Evolutionary conservation across 2,888 invertebrate species (phyloP), one percentile per base, ranked within the genome.

Genomic region (Oscheius sp.): DNA sequence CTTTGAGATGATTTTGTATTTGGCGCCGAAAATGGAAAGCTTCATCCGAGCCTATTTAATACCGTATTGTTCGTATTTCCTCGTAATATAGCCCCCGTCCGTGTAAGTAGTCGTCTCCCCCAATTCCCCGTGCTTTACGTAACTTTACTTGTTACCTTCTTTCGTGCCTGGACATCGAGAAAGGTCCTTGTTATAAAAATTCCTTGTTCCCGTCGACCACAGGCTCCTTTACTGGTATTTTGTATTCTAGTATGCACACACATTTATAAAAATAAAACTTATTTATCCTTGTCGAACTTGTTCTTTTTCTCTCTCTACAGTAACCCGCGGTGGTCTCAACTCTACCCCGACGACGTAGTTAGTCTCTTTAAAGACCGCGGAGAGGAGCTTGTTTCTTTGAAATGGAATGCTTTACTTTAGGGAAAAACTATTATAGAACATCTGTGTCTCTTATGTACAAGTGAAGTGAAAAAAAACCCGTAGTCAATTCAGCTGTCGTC

Each of bases 41-140:
- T 27, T 64, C 27, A 41, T 72, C 9, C 41, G 72, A 16, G 53
- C 29, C n/a, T 63, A 56, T 29, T 16, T 72, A 5, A 64, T 72
- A 53, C 72, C 72, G n/a, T 43, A 72, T 21, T 72, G 69, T 66
- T 64, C 72, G 7, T 72, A 72, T 43, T 72, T 43, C 59, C 23
- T 72, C 18, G 69, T 69, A 13, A 53, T 69, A 25, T 69, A 56
- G 56, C 53, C 49, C 29, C 5, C 23, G 5, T 29, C 41, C 61
- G n/a, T 61, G 16, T 43, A 7, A 13, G 6, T 1, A 12, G 27
- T 27, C 35, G 5, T 18, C 5, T 18, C 18, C 58, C 58, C 35
- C n/a, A n/a, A n/a, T n/a, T 16, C 43, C 43, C 23, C 23, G 21
- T n/a, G 59, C 61, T 61, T 61, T 61, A 61, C 61, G 61, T 61